Percentiles rank a stretch among this genome's conserved stretches.
phyloP scores from a whole-genome alignment of 2,888 invertebrate genomes.

The Conchocele bisecta region DNA sequence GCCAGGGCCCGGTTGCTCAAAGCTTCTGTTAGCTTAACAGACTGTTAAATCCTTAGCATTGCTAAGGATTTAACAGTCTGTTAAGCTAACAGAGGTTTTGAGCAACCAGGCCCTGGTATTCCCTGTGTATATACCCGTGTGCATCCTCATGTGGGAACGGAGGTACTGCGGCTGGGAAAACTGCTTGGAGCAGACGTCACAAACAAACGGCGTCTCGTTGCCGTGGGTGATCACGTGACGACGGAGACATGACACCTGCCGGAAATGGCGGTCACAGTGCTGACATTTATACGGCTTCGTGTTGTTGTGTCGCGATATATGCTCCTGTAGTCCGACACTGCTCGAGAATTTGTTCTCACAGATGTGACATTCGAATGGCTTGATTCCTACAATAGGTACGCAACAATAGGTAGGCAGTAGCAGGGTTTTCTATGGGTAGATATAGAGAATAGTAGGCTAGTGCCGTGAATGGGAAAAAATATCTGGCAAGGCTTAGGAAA shows the following conservation, averaged over 20 bases:
- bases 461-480: too few species aligned
- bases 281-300: slow-evolving; percentile 72
- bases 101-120: too few species aligned
- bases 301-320: slow-evolving; percentile 74
- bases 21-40: too few species aligned
- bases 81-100: too few species aligned
- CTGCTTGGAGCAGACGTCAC: slow-evolving; percentile 69
- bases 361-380: slow-evolving; percentile 77
- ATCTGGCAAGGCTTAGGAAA: too few species aligned
- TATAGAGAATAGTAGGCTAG: too few species aligned
- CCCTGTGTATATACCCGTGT: slow-evolving; percentile 74
- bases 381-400: slow-evolving; percentile 72
- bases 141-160: slow-evolving; percentile 78
- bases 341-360: slow-evolving; percentile 78
- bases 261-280: slow-evolving; percentile 72
- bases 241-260: slow-evolving; percentile 77
- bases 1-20: too few species aligned
- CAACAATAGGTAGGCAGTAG: background rate
- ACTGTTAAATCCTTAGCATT: too few species aligned
- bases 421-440: background rate
- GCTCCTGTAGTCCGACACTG: slow-evolving; percentile 78
- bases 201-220: slow-evolving; percentile 68
- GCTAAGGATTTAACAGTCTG: too few species aligned
- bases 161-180: slow-evolving; percentile 80
- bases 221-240: slow-evolving; percentile 78